Evolutionary conservation across 2,888 invertebrate species (phyloP).

Genomic region (Gymnocheta viridis): DNA sequence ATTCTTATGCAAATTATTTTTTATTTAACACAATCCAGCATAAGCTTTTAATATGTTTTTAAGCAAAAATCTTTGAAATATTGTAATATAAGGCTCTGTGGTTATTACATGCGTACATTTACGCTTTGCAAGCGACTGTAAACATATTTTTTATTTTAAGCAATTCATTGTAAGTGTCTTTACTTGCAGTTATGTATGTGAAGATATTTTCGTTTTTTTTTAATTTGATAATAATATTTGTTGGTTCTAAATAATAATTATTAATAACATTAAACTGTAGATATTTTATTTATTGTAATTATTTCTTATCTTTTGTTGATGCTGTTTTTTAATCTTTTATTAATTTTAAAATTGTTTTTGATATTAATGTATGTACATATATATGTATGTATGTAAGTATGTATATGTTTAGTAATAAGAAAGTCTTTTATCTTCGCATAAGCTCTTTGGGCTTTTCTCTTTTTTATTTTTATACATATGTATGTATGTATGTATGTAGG

Average conservation of each 20-base stretch:
- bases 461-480: conserved; percentile 36
- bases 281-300: conserved; percentile 16
- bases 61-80: background rate
- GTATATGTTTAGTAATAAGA: conserved; percentile 65
- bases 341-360: conserved; percentile 26
- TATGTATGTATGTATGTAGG: conserved; percentile 37
- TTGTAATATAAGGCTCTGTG: background rate
- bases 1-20: background rate
- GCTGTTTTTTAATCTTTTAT: conserved; percentile 3
- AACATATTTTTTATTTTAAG: conserved; percentile 13
- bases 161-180: background rate
- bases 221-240: conserved; percentile 25
- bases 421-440: conserved; percentile 75
- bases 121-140: background rate
- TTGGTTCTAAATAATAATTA: conserved; percentile 54
- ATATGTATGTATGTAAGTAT: conserved; percentile 47
- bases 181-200: conserved; percentile 16
- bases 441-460: conserved; percentile 74
- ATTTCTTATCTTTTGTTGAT: conserved; percentile 18
- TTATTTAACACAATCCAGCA: background rate
- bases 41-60: background rate
- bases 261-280: conserved; percentile 55
- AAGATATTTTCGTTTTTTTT: conserved; percentile 13
- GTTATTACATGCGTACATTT: background rate
- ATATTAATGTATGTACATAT: background rate